Base-by-base conservation (phyloP, 1,140 invertebrate genomes). In the Arctopsyche grandis region DNA sequence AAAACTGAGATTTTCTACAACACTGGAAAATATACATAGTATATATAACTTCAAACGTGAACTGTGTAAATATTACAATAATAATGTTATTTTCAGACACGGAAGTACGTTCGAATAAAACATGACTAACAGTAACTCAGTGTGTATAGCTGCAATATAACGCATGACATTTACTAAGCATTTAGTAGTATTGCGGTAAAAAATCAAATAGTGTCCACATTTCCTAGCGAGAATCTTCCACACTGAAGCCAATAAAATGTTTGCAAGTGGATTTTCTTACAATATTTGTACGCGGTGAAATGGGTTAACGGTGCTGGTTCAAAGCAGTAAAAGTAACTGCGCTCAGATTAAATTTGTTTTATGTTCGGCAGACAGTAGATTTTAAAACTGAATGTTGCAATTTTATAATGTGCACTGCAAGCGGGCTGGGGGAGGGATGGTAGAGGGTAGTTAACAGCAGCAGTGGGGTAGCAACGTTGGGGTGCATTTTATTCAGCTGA, bases 291-390 rank as follows among this genome's bases (percentile, higher is more conserved):
- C 48, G 29, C 7, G 7, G 29, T 52, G 16, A 52, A 22, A 71
- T 71, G 44, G 69, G 69, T 71, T 71, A 71, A 71, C 44, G 22
- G 69, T 38, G 38, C 14, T 4, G 5, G 48, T 52, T 52, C 48
- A 52, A 3, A 52, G 69, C 69, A 71, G 44, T 71, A 71, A 71
- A 71, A 71, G 29, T 71, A 71, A 44, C 38, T 48, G 44, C 43
- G 44, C 43, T 46, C 69, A 71, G 69, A 71, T 71, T 71, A 71
- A 71, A 71, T 71, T 71, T 71, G 69, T 71, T 71, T 71, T 71
- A 71, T 71, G 69, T 48, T 12, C 44, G 43, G 43, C 69, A 46
- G 69, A 71, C 44, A 71, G 38, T 71, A 24, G 14, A 71, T 71
- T 71, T 71, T 71, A 71, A 71, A 71, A 71, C 24, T 71, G 44